Percentiles rank a stretch among this genome's conserved stretches.
phyloP scores from a whole-genome alignment of 2,797 vertebrate genomes.

The Sebastiscus tertius region DNA sequence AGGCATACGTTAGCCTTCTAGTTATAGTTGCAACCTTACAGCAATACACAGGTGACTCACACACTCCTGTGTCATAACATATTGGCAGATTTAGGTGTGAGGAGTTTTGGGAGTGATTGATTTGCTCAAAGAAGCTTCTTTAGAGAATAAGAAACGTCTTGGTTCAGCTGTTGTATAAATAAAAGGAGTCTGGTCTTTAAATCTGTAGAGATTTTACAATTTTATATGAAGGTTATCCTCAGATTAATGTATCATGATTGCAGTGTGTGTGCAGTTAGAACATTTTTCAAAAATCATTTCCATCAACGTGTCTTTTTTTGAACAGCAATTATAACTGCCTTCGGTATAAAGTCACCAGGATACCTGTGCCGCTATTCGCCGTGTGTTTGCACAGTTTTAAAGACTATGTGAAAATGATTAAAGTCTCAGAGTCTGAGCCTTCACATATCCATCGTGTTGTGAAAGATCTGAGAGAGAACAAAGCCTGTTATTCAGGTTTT shows the following conservation, averaged over 20 bases:
- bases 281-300: not conserved
- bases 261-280: not conserved
- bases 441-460: conserved; percentile 15
- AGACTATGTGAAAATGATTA: conserved; percentile 30
- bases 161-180: not conserved
- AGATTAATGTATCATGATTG: not conserved
- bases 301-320: not conserved
- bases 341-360: not conserved
- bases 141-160: not conserved
- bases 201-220: not conserved
- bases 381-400: not conserved
- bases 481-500: conserved; percentile 46
- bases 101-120: not conserved
- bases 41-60: not conserved
- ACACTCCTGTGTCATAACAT: conserved; percentile 5
- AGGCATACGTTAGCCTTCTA: conserved; percentile 10
- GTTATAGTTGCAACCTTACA: not conserved
- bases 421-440: conserved; percentile 15
- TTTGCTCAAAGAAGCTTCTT: not conserved
- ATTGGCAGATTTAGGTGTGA: not conserved
- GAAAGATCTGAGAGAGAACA: conserved; percentile 36
- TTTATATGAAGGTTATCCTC: not conserved
- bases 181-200: not conserved
- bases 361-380: not conserved
- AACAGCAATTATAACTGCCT: not conserved